A percentile compares a stretch with the other conserved stretches of the same genome.
Conservation (phyloP, 2,113 vertebrate species). For the Agapornis roseicollis region DNA sequence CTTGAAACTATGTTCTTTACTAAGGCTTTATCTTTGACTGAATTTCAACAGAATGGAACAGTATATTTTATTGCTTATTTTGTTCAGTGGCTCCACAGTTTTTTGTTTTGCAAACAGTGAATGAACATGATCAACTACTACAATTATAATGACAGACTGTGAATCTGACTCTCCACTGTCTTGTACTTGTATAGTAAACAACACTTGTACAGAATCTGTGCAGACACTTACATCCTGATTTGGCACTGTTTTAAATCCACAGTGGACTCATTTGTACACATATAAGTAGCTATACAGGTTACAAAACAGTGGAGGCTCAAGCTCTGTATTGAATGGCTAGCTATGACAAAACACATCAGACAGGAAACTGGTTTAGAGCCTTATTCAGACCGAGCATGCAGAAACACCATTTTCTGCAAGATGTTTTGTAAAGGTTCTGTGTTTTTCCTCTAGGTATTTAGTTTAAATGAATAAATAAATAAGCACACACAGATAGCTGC, state of each 20-base stretch:
- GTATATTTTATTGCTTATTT: neutral
- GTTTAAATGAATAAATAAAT: neutral
- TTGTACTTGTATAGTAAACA: neutral
- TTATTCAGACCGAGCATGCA: neutral
- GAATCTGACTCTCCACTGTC: neutral
- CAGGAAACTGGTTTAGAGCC: neutral
- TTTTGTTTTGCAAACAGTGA: neutral
- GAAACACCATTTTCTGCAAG: neutral
- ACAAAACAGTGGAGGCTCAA: neutral
- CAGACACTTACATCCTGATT: neutral
- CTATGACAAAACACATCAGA: neutral
- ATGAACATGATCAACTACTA: neutral
- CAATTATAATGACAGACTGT: neutral
- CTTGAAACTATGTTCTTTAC: neutral
- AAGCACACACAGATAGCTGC: neutral
- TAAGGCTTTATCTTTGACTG: neutral
- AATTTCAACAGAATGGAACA: neutral
- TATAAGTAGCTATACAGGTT: neutral
- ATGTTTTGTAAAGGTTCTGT: neutral
- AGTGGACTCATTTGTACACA: neutral
- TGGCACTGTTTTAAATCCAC: neutral
- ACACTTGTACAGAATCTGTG: neutral
- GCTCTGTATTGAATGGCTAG: neutral
- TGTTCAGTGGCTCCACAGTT: neutral
- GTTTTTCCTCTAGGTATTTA: neutral